Evolutionary conservation across 1,140 invertebrate species (phyloP).

Genomic region (Penaeus chinensis): DNA sequence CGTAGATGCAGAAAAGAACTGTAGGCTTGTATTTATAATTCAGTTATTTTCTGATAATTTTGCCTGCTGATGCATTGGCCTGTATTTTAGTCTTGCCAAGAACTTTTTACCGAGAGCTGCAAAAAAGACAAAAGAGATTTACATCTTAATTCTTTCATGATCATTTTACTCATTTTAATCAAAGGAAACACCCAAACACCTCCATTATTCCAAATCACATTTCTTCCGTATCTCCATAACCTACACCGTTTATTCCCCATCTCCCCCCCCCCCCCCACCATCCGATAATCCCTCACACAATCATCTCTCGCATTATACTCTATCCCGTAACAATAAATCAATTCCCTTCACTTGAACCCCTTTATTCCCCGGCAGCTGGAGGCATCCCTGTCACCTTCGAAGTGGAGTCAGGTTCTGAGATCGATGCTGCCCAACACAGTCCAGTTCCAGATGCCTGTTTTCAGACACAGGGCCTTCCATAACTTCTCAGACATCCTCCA

Average conservation of each 20-base stretch:
- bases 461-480: constrained; percentile 58
- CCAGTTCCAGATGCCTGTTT: constrained; percentile 57
- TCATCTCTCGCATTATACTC: too few species aligned
- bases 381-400: constrained; percentile 24
- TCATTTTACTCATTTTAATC: too few species aligned
- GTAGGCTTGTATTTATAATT: too few species aligned
- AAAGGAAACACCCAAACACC: too few species aligned
- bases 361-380: constrained; percentile 35
- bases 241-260: not conserved
- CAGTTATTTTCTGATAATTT: too few species aligned
- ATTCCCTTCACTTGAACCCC: not conserved
- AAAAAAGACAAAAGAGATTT: too few species aligned
- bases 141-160: too few species aligned
- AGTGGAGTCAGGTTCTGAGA: constrained; percentile 54
- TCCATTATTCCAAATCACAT: too few species aligned
- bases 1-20: too few species aligned
- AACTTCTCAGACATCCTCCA: constrained; percentile 55
- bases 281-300: not conserved
- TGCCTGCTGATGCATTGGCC: too few species aligned
- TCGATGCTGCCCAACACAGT: constrained; percentile 55
- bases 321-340: not conserved
- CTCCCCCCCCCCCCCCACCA: not conserved
- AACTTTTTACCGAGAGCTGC: too few species aligned
- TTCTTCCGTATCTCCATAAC: not conserved
- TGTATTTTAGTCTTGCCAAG: too few species aligned